phyloP scores from a whole-genome alignment of 2,888 invertebrate genomes.

The Prionchulus punctatus region DNA sequence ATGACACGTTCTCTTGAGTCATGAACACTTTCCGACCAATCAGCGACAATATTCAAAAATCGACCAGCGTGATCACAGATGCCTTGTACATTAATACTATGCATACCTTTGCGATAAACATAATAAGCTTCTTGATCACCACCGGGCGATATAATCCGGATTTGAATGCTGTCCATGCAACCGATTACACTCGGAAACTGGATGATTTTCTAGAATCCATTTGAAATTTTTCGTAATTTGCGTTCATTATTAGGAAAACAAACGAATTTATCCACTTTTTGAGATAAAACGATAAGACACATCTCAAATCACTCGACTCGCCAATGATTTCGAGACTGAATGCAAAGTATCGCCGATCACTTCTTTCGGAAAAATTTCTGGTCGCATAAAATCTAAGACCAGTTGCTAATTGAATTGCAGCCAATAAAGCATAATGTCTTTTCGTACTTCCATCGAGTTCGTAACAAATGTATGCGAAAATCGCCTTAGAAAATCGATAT shows the following conservation, averaged over 20 bases:
- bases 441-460: too few species aligned
- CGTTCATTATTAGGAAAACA: neutral
- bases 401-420: too few species aligned
- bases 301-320: neutral
- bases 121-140: too few species aligned
- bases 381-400: neutral
- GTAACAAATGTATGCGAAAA: too few species aligned
- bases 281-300: neutral
- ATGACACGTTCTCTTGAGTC: neutral
- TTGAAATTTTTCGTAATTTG: neutral
- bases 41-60: neutral
- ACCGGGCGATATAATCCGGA: neutral
- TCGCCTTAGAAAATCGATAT: too few species aligned
- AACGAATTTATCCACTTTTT: neutral
- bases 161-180: neutral
- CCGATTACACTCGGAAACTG: neutral
- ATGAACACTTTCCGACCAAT: conserved; percentile 1
- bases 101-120: neutral
- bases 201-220: neutral
- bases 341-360: neutral
- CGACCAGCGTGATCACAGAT: neutral
- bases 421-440: too few species aligned
- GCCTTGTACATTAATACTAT: conserved; percentile 4
- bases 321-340: neutral
- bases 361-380: neutral